A percentile compares a stretch with the other conserved stretches of the same genome.
Evolutionary conservation across 2,888 invertebrate species (phyloP).

Genomic region (Cotesia congregata): DNA sequence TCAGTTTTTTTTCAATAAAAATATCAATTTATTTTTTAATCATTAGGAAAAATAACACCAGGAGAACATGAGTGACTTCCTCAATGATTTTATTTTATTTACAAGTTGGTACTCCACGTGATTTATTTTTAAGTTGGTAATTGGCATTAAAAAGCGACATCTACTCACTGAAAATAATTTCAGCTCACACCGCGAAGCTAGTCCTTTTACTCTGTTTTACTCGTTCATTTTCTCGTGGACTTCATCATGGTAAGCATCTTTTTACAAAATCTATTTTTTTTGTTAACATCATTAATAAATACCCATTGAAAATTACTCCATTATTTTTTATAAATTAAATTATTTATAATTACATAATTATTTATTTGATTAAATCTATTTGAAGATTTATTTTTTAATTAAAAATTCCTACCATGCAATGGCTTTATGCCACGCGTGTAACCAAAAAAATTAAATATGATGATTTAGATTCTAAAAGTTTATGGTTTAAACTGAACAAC

Average conservation of each 20-base stretch:
- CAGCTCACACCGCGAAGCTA: background rate
- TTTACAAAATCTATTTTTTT: slow-evolving; percentile 43
- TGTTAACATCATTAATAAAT: slow-evolving; percentile 40
- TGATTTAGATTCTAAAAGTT: slow-evolving; percentile 76
- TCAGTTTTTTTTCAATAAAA: background rate
- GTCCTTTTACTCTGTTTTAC: slow-evolving; percentile 31
- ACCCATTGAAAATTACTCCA: background rate
- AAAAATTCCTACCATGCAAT: background rate
- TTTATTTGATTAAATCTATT: slow-evolving; percentile 31
- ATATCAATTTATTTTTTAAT: background rate
- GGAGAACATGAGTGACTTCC: background rate
- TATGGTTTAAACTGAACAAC: slow-evolving; percentile 80
- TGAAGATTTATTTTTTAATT: background rate
- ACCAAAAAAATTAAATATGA: slow-evolving; percentile 68
- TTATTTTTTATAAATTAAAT: slow-evolving; percentile 14
- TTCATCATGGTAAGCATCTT: slow-evolving; percentile 56
- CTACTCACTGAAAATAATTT: background rate
- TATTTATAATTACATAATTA: background rate
- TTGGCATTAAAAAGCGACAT: background rate
- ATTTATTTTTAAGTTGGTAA: background rate
- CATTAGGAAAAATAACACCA: slow-evolving; percentile 1
- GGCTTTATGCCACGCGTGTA: slow-evolving; percentile 31
- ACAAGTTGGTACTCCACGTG: background rate
- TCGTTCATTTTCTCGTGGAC: slow-evolving; percentile 60
- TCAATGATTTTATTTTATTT: slow-evolving; percentile 1